Conservation (phyloP, 2,797 vertebrate species). For the Pogonophryne albipinna region DNA sequence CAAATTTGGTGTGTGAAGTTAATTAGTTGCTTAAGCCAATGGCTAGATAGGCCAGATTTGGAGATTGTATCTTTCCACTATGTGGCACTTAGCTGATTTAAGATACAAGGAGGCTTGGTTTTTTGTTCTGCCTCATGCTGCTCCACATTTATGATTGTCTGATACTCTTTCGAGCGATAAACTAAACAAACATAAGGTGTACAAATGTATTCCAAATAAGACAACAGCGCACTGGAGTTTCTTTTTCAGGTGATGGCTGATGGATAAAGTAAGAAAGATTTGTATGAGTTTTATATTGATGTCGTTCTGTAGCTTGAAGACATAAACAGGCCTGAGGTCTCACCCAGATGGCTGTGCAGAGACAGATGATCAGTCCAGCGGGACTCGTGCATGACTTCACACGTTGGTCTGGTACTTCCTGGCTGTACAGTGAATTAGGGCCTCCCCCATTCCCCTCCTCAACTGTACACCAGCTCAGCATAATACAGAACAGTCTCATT, state of each 20-base stretch:
- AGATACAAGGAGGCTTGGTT: conserved; percentile 48
- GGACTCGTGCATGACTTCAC: conserved; percentile 77
- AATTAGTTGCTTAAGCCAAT: conserved; percentile 83
- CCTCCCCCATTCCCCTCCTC: not conserved
- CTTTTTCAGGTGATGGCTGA: conserved; percentile 51
- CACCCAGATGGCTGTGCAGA: conserved; percentile 76
- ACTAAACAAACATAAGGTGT: not conserved
- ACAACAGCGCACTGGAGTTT: conserved; percentile 9
- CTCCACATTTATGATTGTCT: conserved; percentile 19
- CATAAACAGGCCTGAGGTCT: conserved; percentile 77
- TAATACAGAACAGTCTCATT: conserved; percentile 3
- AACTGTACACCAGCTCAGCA: conserved; percentile 1
- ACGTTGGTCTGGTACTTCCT: conserved; percentile 46
- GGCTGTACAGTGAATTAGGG: conserved; percentile 36
- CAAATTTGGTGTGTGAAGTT: conserved; percentile 84
- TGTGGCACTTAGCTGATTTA: conserved; percentile 70
- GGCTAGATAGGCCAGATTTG: conserved; percentile 72
- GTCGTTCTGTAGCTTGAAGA: conserved; percentile 78
- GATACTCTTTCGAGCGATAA: conserved; percentile 5
- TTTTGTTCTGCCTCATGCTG: conserved; percentile 44
- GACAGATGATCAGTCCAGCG: conserved; percentile 82
- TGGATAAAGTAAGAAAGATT: conserved; percentile 45
- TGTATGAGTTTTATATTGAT: conserved; percentile 72
- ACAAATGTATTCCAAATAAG: not conserved
- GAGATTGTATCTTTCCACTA: conserved; percentile 75